A percentile compares a stretch with the other conserved stretches of the same genome.
Evolutionary conservation across 2,888 invertebrate species (phyloP).

Genomic region (Cantharis lateralis): DNA sequence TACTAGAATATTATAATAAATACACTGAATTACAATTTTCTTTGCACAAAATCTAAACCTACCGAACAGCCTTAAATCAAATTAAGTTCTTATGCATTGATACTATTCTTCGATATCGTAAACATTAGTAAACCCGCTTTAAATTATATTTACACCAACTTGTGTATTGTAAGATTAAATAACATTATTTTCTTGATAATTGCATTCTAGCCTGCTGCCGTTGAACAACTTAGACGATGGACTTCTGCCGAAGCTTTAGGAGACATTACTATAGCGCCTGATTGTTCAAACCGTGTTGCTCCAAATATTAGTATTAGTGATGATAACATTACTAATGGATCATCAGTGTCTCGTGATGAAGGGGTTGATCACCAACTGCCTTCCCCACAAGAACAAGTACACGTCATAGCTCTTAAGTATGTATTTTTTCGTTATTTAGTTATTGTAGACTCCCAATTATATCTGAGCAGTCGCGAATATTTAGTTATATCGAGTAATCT

Average conservation of each 20-base stretch:
- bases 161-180: no score
- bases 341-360: slow-evolving; percentile 65
- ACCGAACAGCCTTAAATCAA: no score
- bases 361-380: slow-evolving; percentile 85
- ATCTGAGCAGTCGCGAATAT: neutral
- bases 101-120: no score
- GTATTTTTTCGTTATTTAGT: slow-evolving; percentile 39
- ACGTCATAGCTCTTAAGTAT: slow-evolving; percentile 82
- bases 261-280: slow-evolving; percentile 79
- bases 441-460: neutral
- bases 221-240: slow-evolving; percentile 82
- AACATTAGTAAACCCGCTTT: no score
- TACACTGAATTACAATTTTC: no score
- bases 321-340: slow-evolving; percentile 58
- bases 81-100: no score
- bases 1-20: no score
- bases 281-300: slow-evolving; percentile 74
- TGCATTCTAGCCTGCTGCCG: slow-evolving; percentile 72
- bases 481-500: no score
- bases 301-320: slow-evolving; percentile 56
- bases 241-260: slow-evolving; percentile 82
- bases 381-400: slow-evolving; percentile 85
- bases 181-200: neutral
- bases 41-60: no score
- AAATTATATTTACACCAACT: no score